These are phyloP conservation scores for Drosophila burlai DNA, from an alignment of 1,140 invertebrate genomes.

Conservation along the genomic window DNA sequence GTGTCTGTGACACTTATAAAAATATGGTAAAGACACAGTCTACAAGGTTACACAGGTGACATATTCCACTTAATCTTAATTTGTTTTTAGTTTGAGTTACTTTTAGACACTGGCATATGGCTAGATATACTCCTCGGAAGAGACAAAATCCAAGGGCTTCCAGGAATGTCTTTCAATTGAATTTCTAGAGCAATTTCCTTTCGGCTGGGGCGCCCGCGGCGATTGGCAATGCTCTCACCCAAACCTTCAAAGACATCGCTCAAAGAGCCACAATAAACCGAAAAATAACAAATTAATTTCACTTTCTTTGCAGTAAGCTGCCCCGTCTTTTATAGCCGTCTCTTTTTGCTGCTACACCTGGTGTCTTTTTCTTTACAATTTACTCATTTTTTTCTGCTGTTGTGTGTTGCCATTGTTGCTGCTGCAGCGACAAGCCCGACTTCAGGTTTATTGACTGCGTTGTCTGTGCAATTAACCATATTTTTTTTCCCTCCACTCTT, in stretches of 20 bases:
- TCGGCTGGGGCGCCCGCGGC: neutral
- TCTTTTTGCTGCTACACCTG: conserved; percentile 19
- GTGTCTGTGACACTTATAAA: neutral
- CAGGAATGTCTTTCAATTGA: conserved; percentile 1
- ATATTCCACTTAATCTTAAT: neutral
- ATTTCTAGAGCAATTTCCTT: conserved; percentile 18
- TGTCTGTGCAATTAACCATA: conserved; percentile 64
- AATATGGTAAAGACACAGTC: neutral
- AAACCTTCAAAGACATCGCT: conserved; percentile 24
- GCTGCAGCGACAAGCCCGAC: conserved; percentile 42
- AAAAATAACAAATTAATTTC: conserved; percentile 73
- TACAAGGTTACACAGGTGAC: neutral
- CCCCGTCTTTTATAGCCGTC: conserved; percentile 12
- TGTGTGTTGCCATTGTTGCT: conserved; percentile 54
- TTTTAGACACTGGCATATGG: too few relatives aligned
- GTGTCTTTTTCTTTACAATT: conserved; percentile 1
- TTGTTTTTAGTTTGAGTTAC: neutral
- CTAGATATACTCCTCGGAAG: neutral
- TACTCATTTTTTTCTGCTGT: conserved; percentile 5
- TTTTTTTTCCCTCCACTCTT: conserved; percentile 35
- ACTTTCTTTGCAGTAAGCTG: conserved; percentile 67
- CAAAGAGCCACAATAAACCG: conserved; percentile 31
- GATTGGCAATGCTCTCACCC: conserved; percentile 43
- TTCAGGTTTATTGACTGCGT: conserved; percentile 76
- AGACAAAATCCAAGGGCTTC: neutral